Percentiles rank a stretch among this genome's conserved stretches.
phyloP scores from a whole-genome alignment of 1,140 invertebrate species.

The Hylaeus anthracinus region DNA sequence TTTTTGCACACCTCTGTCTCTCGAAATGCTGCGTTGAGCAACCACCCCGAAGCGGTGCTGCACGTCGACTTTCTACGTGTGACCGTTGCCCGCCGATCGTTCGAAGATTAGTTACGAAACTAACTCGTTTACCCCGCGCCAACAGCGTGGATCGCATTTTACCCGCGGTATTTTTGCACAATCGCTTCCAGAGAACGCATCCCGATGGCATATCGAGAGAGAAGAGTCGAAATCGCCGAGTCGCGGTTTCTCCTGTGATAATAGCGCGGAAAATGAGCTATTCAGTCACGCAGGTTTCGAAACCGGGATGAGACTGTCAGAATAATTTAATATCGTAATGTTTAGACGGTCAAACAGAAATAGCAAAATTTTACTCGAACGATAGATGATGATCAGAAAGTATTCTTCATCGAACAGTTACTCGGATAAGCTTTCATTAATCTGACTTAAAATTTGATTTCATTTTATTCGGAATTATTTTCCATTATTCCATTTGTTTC shows the following conservation, averaged over 20 bases:
- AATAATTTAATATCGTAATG: no score
- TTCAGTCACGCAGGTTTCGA: background rate
- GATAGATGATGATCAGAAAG: no score
- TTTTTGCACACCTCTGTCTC: slow-evolving; percentile 10
- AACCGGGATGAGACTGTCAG: no score
- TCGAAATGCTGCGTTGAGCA: slow-evolving; percentile 44
- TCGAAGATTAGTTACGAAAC: slow-evolving; percentile 53
- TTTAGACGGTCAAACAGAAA: no score
- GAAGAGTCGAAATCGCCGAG: slow-evolving; percentile 14
- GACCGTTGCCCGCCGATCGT: slow-evolving; percentile 35
- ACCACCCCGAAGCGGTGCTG: slow-evolving; percentile 33
- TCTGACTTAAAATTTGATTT: no score
- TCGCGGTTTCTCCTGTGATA: background rate
- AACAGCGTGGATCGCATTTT: slow-evolving; percentile 9
- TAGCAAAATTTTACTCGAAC: no score
- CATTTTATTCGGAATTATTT: no score
- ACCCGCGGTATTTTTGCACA: slow-evolving; percentile 26
- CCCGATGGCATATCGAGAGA: background rate
- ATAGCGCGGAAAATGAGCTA: background rate
- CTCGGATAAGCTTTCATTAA: no score
- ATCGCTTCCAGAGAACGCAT: slow-evolving; percentile 29
- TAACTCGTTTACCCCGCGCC: slow-evolving; percentile 21
- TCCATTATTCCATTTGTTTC: no score
- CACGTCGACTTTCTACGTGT: slow-evolving; percentile 54
- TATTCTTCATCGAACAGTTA: no score